Evolutionary conservation across 2,888 invertebrate species (phyloP).

Genomic region (Anoncus sp.): DNA sequence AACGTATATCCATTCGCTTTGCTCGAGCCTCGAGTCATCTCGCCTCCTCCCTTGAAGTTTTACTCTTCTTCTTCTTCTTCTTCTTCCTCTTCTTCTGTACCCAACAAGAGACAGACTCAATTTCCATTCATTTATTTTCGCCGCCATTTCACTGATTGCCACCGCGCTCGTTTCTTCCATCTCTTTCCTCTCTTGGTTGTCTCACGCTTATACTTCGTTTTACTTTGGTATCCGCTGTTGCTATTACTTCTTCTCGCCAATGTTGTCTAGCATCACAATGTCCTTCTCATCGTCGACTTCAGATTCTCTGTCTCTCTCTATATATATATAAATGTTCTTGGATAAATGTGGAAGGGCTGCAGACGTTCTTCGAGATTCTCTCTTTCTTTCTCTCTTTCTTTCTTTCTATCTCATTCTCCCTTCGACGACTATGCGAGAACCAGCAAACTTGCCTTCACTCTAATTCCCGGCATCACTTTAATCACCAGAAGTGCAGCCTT

Average conservation of each 20-base stretch:
- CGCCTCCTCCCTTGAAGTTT: constrained; percentile 57
- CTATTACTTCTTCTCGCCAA: constrained; percentile 34
- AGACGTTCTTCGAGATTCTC: constrained; percentile 21
- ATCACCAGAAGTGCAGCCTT: constrained; percentile 78
- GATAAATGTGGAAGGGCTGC: constrained; percentile 15
- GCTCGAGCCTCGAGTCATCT: constrained; percentile 58
- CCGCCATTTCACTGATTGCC: constrained; percentile 82
- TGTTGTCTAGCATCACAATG: constrained; percentile 30
- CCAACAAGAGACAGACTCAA: constrained; percentile 78
- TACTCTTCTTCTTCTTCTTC: constrained; percentile 51
- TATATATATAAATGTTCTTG: constrained; percentile 34
- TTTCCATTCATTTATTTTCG: constrained; percentile 82
- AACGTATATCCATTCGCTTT: constrained; percentile 60
- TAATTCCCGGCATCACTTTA: constrained; percentile 79
- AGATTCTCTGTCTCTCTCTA: constrained; percentile 38
- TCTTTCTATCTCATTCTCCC: constrained; percentile 42
- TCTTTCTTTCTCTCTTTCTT: constrained; percentile 30
- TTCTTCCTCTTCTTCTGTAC: constrained; percentile 51
- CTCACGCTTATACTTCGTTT: constrained; percentile 15
- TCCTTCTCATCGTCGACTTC: constrained; percentile 48
- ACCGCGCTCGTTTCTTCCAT: constrained; percentile 63
- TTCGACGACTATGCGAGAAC: constrained; percentile 44
- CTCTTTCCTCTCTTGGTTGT: constrained; percentile 37
- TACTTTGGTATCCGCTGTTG: constrained; percentile 23
- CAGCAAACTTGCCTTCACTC: constrained; percentile 72